Evolutionary conservation across 2,113 vertebrate genomes (phyloP).

Genomic region (Sclerurus mexicanus): DNA sequence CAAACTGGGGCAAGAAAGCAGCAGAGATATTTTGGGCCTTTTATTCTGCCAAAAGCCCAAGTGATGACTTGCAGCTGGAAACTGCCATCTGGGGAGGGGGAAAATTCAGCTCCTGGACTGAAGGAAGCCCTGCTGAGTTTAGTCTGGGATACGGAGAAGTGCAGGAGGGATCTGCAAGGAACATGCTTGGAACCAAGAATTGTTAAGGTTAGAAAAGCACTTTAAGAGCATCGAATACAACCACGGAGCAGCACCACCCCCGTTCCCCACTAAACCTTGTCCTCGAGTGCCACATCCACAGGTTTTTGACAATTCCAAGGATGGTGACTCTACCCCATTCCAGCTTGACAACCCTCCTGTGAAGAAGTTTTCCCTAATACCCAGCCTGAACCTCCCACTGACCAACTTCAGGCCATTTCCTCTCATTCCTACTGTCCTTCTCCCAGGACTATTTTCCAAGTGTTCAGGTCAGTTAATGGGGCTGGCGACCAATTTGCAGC

Average conservation of each 20-base stretch:
- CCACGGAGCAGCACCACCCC: neutral
- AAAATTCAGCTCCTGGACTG: neutral
- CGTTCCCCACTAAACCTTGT: neutral
- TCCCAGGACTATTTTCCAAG: neutral
- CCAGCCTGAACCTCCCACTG: neutral
- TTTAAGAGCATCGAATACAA: neutral
- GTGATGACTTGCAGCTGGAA: conserved; percentile 7
- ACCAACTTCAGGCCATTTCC: neutral
- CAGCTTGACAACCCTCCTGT: neutral
- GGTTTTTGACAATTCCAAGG: neutral
- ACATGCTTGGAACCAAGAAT: fast-evolving
- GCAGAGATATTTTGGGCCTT: neutral
- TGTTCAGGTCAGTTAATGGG: neutral
- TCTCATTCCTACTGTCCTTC: neutral
- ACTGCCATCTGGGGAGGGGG: neutral
- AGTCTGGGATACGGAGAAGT: neutral
- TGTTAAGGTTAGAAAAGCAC: neutral
- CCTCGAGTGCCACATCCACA: neutral
- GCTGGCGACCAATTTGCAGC: neutral
- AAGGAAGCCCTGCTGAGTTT: neutral
- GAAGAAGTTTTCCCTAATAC: fast-evolving
- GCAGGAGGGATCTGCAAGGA: neutral
- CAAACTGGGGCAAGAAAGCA: neutral
- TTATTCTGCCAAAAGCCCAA: neutral
- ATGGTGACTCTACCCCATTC: neutral